Evolutionary conservation across 64 coral and sea anemone species (phyloP).

Genomic region (Montipora sp.): DNA sequence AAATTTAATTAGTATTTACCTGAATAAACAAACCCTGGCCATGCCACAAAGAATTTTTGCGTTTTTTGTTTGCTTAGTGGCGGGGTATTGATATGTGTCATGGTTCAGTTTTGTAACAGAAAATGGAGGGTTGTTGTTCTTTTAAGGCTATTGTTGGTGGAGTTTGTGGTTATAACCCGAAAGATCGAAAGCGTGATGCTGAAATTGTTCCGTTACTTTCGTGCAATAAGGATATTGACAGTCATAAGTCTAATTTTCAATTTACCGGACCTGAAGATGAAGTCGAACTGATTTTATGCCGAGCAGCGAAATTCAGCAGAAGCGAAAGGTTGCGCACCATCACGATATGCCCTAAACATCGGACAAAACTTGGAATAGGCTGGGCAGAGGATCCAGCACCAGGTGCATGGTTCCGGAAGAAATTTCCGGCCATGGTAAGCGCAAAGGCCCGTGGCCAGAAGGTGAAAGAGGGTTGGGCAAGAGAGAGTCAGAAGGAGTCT

Average conservation of each 20-base stretch:
- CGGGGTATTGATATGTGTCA: not conserved
- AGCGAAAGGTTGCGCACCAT: conserved; percentile 1
- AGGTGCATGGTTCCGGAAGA: conserved; percentile 50
- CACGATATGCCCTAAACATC: conserved; percentile 58
- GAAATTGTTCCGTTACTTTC: conserved; percentile 54
- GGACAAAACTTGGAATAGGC: not conserved
- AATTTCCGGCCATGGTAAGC: conserved; percentile 56
- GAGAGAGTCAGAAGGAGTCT: conserved; percentile 18
- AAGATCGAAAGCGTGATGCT: conserved; percentile 36
- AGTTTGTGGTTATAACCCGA: conserved; percentile 48
- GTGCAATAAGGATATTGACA: conserved; percentile 43
- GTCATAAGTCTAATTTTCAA: conserved; percentile 14
- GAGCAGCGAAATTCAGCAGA: not conserved
- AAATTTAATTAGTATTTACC: not conserved
- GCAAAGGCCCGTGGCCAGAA: conserved; percentile 36
- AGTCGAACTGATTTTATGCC: conserved; percentile 18
- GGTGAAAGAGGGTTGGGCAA: conserved; percentile 58
- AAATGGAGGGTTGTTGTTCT: conserved; percentile 62
- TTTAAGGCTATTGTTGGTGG: conserved; percentile 47
- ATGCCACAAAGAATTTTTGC: not conserved
- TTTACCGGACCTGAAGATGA: conserved; percentile 62
- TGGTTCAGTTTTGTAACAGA: not conserved
- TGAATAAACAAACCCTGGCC: conserved; percentile 3
- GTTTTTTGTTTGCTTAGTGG: not conserved
- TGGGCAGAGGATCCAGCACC: conserved; percentile 45